These are phyloP conservation scores for Pseudorectes ferrugineus DNA, from an alignment of 2,113 vertebrate species.

Conservation along the genomic window DNA sequence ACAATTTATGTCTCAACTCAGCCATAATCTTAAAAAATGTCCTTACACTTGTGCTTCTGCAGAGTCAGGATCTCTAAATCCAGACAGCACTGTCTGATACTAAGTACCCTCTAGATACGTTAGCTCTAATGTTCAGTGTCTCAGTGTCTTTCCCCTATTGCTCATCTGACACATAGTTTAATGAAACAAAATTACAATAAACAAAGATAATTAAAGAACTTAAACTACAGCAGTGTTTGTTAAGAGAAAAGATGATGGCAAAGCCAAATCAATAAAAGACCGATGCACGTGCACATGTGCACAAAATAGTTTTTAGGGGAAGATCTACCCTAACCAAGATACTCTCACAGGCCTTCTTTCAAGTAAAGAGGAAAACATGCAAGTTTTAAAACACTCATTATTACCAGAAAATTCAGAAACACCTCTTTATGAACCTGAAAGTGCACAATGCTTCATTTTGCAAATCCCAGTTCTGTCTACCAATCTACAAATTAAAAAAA, in stretches of 20 bases:
- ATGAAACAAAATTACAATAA: neutral
- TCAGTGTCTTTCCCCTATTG: neutral
- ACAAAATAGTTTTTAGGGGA: neutral
- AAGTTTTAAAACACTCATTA: neutral
- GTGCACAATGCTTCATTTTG: neutral
- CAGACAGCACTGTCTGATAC: neutral
- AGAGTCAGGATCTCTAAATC: neutral
- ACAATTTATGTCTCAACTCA: neutral
- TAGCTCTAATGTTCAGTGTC: neutral
- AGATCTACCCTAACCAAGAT: neutral
- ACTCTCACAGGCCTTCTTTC: neutral
- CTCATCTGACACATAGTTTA: neutral
- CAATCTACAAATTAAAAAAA: neutral
- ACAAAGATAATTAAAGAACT: neutral
- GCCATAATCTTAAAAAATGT: neutral
- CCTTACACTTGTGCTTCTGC: neutral
- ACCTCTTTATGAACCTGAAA: neutral
- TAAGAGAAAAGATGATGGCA: neutral
- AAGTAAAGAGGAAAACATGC: neutral
- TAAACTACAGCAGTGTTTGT: neutral
- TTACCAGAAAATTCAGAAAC: neutral
- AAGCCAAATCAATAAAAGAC: neutral
- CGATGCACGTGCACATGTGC: accelerated
- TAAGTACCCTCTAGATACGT: neutral
- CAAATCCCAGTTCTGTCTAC: neutral